Conservation (phyloP, 64 coral and sea anemone genomes). For the Trachythela sp. region DNA sequence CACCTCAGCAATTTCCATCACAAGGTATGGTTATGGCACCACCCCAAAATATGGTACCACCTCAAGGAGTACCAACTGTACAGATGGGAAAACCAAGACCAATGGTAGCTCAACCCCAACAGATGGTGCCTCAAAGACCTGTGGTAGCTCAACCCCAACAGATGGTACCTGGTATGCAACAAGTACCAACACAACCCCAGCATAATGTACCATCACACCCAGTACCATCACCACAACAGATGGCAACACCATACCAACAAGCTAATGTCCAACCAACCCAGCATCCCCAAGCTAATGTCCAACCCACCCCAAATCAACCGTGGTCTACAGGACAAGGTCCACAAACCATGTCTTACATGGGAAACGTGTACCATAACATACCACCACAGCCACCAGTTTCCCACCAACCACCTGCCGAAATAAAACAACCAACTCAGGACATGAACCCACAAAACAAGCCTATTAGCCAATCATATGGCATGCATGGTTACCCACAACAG, state of each 20-base stretch:
- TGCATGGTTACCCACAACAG: background rate
- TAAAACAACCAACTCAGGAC: background rate
- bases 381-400: background rate
- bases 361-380: background rate
- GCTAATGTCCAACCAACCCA: background rate
- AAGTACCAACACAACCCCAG: background rate
- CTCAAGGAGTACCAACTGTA: background rate
- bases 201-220: conserved; percentile 11
- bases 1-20: background rate
- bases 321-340: background rate
- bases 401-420: background rate
- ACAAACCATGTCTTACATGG: background rate
- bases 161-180: conserved; percentile 15
- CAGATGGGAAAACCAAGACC: background rate
- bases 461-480: background rate
- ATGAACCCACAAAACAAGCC: background rate
- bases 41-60: background rate
- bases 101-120: conserved; percentile 24
- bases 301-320: background rate
- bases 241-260: conserved; percentile 29
- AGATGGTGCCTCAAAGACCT: conserved; percentile 21
- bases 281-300: conserved; percentile 3
- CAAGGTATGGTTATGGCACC: background rate
- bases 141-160: conserved; percentile 25
- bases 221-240: background rate